Evolutionary conservation across 2,888 invertebrate genomes (phyloP).

Genomic region (Monoplex corrugatus): DNA sequence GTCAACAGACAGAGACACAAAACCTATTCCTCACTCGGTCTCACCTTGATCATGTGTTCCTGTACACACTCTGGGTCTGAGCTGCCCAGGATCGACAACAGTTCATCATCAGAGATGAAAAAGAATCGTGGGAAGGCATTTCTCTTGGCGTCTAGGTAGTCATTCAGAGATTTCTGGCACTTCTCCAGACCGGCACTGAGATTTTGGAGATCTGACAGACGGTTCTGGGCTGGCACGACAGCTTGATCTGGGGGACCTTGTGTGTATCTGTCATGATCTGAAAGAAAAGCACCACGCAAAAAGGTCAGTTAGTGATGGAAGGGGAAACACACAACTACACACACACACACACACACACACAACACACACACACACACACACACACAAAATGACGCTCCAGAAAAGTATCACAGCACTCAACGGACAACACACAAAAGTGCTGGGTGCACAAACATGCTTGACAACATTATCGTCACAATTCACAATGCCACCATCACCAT

Average conservation of each 20-base stretch:
- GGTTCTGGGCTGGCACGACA: conserved; percentile 89
- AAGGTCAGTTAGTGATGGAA: too few relatives aligned
- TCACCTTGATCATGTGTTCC: conserved; percentile 94
- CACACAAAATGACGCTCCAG: too few relatives aligned
- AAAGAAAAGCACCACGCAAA: too few relatives aligned
- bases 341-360: conserved; percentile 20
- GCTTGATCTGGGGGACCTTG: conserved; percentile 90
- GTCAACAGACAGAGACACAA: too few relatives aligned
- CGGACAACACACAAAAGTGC: too few relatives aligned
- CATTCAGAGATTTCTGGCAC: conserved; percentile 95
- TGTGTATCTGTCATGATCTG: conserved; percentile 93
- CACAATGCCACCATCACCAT: too few relatives aligned
- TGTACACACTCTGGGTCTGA: conserved; percentile 92
- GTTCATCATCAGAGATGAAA: conserved; percentile 96
- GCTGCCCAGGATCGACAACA: conserved; percentile 93
- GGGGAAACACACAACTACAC: background rate
- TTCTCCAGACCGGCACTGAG: conserved; percentile 90
- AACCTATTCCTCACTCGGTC: background rate
- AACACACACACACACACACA: too few relatives aligned
- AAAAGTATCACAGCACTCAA: too few relatives aligned
- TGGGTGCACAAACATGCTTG: too few relatives aligned
- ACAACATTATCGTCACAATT: too few relatives aligned
- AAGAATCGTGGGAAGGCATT: conserved; percentile 94
- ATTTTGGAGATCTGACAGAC: conserved; percentile 89
- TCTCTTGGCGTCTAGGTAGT: conserved; percentile 93